A percentile compares a stretch with the other conserved stretches of the same genome.
These are phyloP conservation scores for Pasiphila rectangulata DNA, from an alignment of 2,888 invertebrate genomes.

Conservation along the genomic window DNA sequence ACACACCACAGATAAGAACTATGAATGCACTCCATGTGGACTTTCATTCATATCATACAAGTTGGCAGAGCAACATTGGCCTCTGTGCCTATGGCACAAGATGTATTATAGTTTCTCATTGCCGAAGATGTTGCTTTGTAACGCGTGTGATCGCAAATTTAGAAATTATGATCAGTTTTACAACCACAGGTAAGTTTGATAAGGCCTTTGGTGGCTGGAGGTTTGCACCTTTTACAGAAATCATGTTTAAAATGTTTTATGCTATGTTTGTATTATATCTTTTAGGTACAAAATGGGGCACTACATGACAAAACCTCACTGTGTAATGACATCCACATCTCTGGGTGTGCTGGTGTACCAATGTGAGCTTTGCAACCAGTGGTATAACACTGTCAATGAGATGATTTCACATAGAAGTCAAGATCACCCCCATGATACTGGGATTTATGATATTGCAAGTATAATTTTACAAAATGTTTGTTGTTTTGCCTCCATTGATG, in stretches of 20 bases:
- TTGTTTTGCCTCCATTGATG: too few species aligned
- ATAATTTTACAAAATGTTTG: background rate
- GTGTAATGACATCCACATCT: constrained; percentile 36
- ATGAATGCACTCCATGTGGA: constrained; percentile 81
- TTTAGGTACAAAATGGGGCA: constrained; percentile 68
- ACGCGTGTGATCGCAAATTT: constrained; percentile 73
- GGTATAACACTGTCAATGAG: constrained; percentile 50
- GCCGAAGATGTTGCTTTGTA: constrained; percentile 69
- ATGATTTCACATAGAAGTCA: constrained; percentile 62
- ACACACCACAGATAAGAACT: constrained; percentile 84
- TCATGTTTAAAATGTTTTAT: too few species aligned
- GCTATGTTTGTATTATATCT: background rate
- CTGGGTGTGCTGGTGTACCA: constrained; percentile 59
- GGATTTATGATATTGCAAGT: constrained; percentile 31
- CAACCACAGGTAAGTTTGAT: constrained; percentile 62
- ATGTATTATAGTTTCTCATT: constrained; percentile 63
- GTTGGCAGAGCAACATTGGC: constrained; percentile 68
- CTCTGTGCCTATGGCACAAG: constrained; percentile 63
- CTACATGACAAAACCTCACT: constrained; percentile 59
- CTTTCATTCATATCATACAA: constrained; percentile 61
- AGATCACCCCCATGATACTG: constrained; percentile 54
- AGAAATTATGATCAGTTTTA: constrained; percentile 73
- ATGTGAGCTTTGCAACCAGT: constrained; percentile 68
- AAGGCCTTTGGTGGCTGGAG: too few species aligned
- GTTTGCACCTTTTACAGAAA: too few species aligned